Conservation (phyloP, 2,797 vertebrate genomes). For the Serranus cabrilla region DNA sequence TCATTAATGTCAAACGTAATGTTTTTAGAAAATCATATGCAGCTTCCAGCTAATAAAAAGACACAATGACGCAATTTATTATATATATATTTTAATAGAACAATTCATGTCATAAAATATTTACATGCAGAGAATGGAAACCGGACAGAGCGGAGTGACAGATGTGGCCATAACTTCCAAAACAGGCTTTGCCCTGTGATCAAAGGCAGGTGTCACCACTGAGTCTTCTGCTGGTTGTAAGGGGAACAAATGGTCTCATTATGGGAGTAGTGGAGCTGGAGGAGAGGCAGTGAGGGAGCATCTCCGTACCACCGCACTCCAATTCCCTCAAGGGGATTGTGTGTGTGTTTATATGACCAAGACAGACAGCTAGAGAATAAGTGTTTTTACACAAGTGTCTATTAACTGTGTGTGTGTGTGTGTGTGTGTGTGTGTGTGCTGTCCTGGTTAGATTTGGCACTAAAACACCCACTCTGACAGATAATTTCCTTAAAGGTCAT, state of each 20-base stretch:
- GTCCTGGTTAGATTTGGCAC: slow-evolving; percentile 72
- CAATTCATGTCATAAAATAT: slow-evolving; percentile 81
- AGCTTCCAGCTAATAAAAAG: slow-evolving; percentile 39
- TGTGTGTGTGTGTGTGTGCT: slow-evolving; percentile 45
- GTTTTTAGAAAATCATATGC: slow-evolving; percentile 42
- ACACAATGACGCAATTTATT: slow-evolving; percentile 60
- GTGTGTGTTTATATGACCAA: slow-evolving; percentile 47
- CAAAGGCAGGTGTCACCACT: slow-evolving; percentile 61
- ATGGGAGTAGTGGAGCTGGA: slow-evolving; percentile 42
- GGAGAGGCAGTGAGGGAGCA: slow-evolving; percentile 38
- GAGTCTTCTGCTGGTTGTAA: slow-evolving; percentile 65
- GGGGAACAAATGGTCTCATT: slow-evolving; percentile 70
- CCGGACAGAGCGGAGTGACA: slow-evolving; percentile 64
- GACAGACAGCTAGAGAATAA: slow-evolving; percentile 50
- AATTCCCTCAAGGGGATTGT: slow-evolving; percentile 40
- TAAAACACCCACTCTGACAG: slow-evolving; percentile 51
- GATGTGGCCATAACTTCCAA: slow-evolving; percentile 74
- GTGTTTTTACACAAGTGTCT: slow-evolving; percentile 63
- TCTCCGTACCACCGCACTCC: slow-evolving; percentile 37
- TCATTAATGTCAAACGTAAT: slow-evolving; percentile 64
- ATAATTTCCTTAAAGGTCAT: slow-evolving; percentile 69
- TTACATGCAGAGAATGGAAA: slow-evolving; percentile 76
- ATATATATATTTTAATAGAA: slow-evolving; percentile 78
- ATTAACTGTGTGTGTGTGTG: slow-evolving; percentile 43
- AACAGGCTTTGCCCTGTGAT: slow-evolving; percentile 69